Evolutionary conservation across 2,888 invertebrate species (phyloP), one percentile per base, ranked within the genome.

Genomic region (Acleris literana): DNA sequence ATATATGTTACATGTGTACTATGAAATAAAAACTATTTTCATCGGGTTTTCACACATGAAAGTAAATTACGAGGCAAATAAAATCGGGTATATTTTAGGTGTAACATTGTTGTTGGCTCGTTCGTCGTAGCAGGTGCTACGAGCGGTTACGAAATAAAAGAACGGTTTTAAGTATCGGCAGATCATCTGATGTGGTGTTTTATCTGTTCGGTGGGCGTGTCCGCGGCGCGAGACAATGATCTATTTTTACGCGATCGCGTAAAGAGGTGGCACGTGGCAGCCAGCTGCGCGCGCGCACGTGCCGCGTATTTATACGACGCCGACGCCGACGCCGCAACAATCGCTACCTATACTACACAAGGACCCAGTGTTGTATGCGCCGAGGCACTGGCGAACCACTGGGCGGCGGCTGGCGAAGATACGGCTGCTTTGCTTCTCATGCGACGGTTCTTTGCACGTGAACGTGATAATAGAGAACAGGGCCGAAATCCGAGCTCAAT

Each of bases 281-380:
- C 85, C 92, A 91, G 92, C 92, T 92, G 92, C 87, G 90, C 76
- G 63, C 56, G 82, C 89, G 88, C 92, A 90, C 92, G 92, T 90
- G 92, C 86, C 80, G 75, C 74, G 87, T 91, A 91, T 92, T 90
- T 89, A 89, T 90, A 90, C 85, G 81, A 79, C 74, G 79, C 74
- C 72, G 74, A 70, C 77, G 70, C 69, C 68, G 76, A 73, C 74
- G 74, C 74, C 81, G 83, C 81, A 83, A 61, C 61, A 46, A 61
- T 44, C 51, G 48, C 58, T 56, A 48, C 64, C 64, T 64, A 64
- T 64, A 53, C 55, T 43, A 20, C 29, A 46, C 56, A 57, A 66
- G 43, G 49, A 51, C 39, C 52, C 53, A n/a, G 59, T 48, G 54
- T 48, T 59, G 44, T 33, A 5, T 18, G 29, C 18, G 43, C 5